Evolutionary conservation across 2,113 vertebrate species (phyloP).

Genomic region (Carassius gibelio): DNA sequence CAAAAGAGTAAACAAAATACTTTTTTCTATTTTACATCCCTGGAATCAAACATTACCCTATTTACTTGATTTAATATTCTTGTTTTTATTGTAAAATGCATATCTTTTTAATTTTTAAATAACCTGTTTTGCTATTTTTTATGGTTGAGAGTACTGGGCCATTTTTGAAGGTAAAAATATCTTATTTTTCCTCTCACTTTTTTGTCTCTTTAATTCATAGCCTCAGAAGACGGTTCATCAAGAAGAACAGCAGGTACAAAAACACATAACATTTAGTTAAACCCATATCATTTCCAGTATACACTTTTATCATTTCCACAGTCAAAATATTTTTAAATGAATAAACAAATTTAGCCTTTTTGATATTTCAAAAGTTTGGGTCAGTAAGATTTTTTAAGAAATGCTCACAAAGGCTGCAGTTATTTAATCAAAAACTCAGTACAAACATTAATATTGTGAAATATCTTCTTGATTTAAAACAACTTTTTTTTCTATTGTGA

Average conservation of each 20-base stretch:
- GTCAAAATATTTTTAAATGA: background rate
- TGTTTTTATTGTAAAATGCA: background rate
- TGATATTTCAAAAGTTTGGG: background rate
- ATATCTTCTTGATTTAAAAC: too few species aligned
- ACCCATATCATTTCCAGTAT: background rate
- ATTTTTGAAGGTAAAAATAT: background rate
- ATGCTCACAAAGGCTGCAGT: background rate
- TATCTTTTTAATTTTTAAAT: background rate
- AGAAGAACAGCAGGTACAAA: slow-evolving; percentile 76
- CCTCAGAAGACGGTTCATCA: slow-evolving; percentile 73
- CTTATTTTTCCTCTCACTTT: background rate
- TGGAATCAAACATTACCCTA: background rate
- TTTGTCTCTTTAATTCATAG: slow-evolving; percentile 60
- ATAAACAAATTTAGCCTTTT: background rate
- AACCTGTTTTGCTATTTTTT: background rate
- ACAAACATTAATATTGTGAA: background rate
- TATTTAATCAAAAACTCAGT: background rate
- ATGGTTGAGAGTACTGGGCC: background rate
- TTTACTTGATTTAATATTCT: background rate
- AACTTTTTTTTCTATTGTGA: too few species aligned
- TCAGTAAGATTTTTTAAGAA: too few species aligned
- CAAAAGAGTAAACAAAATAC: background rate
- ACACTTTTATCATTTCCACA: too few species aligned
- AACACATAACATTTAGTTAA: slow-evolving; percentile 9
- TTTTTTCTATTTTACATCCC: background rate